Evolutionary conservation across 2,888 invertebrate genomes (phyloP), one percentile per base, ranked within the genome.

Genomic region (Exocentrus adspersus): DNA sequence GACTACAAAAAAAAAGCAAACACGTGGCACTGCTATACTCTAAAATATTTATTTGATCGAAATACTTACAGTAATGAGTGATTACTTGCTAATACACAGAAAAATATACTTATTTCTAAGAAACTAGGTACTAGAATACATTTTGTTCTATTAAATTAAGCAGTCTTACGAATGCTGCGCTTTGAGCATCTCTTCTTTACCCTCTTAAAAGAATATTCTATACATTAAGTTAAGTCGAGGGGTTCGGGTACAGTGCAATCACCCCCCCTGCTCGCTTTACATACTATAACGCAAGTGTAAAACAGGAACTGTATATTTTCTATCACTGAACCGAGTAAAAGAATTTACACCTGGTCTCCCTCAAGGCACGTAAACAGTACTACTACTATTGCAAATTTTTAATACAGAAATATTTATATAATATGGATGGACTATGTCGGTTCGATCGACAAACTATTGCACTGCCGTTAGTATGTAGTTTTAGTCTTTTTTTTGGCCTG

Each of bases 161-260:
- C 65, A 65, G 65, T 65, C 65, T 65, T 65, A 6, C 45, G 48
- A 65, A 62, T 65, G 62, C 65, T 62, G 37, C 56, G 48, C 46
- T 37, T 32, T 60, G 62, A 62, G 62, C 60, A 66, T 60, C 20
- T 46, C n/a, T n/a, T n/a, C n/a, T 17, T 30, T 19, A 52, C 20
- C 48, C 20, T 20, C 45, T 28, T n/a, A n/a, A n/a, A n/a, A 24
- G 28, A 21, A 19, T 41, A 19, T 17, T 41, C 21, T 12, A 14
- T 9, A 24, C 12, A 32, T 58, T 48, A 58, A 14, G 45, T 48
- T 48, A 48, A 37, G 37, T 37, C 14, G 12, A 37, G 3, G n/a
- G 14, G n/a, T n/a, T n/a, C 7, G 24, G 24, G 24, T 37, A 12
- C 12, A 37, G 37, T 37, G 37, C 37, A 37, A 37, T 37, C 4